Base-by-base conservation (phyloP, 2,888 invertebrate genomes). In the Serripes groenlandicus region DNA sequence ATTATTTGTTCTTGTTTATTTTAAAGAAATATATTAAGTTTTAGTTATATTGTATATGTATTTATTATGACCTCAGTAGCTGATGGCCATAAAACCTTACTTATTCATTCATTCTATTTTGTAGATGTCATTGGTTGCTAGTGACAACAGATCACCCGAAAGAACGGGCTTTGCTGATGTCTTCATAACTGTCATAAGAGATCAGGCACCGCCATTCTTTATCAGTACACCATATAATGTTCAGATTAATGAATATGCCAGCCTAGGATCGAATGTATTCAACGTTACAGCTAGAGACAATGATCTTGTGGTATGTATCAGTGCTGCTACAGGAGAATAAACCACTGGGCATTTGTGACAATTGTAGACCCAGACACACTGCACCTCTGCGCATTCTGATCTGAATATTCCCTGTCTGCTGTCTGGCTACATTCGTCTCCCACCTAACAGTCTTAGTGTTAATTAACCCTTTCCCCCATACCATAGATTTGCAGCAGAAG, bases 131-230 rank as follows among this genome's bases (percentile, higher is more conserved):
- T 85, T 91, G 52, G 62, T 87, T 60, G 93, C 92, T 26, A 89
- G 89, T 72, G 93, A 93, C 88, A 91, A 91, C 70, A 86, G 91
- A 18, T 90, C 87, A 75, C 93, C 93, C 23, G 87, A 60, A 54
- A 81, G 85, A 60, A 86, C 75, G 15, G 81, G 84, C 2, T 58
- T 78, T 26, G 88, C 88, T 18, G 75, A 86, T 32, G 91, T 89
- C 15, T 85, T 88, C 66, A 90, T 92, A 69, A 90, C 83, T 0
- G 88, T 93, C 5, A 85, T 83, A 42, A 60, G 90, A n/a, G 91
- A 92, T 81, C 86, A 90, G 88, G 85, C 81, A 62, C 81, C 78
- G 26, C 91, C 91, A 37, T 11, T 62, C 28, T 91, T 91, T 64
- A 70, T 80, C 3, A 81, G 78, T 64, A 37, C 64, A 60, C 90